Conservation (phyloP, 2,113 vertebrate genomes). For the Pteronura brasiliensis region DNA sequence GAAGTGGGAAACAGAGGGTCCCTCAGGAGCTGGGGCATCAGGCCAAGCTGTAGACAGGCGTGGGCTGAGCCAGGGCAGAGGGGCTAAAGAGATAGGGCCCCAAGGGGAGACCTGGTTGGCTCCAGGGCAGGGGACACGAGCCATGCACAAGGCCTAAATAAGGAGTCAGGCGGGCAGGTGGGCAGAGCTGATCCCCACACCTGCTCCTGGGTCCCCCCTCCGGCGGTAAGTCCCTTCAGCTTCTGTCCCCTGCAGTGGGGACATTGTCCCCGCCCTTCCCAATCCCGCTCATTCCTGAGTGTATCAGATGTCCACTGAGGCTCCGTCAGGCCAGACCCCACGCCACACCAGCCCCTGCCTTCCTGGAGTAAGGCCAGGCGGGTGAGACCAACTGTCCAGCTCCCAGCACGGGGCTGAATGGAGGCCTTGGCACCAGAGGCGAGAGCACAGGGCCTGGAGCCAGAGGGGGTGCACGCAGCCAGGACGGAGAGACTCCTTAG, state of each 20-base stretch:
- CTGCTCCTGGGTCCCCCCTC: neutral
- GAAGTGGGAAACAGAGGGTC: slow-evolving; percentile 22
- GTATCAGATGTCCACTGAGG: neutral
- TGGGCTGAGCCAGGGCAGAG: neutral
- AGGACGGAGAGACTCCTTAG: neutral
- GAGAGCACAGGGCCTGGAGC: neutral
- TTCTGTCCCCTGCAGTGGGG: no score
- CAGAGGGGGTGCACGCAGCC: rapidly evolving
- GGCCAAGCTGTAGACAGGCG: neutral
- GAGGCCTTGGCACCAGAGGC: neutral
- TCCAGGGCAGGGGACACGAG: rapidly evolving
- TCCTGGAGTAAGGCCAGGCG: neutral
- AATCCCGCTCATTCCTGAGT: neutral
- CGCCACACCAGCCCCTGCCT: neutral
- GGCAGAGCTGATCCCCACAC: neutral
- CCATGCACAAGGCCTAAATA: no score
- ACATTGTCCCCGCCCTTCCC: neutral
- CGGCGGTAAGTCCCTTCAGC: neutral
- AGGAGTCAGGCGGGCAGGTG: neutral
- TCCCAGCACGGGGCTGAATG: neutral
- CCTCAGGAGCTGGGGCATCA: neutral
- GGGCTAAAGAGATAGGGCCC: neutral
- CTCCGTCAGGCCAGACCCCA: neutral
- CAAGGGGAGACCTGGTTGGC: neutral
- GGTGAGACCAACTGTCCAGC: neutral